phyloP scores from a whole-genome alignment of 2,797 vertebrate species.

The Mastacembelus armatus region DNA sequence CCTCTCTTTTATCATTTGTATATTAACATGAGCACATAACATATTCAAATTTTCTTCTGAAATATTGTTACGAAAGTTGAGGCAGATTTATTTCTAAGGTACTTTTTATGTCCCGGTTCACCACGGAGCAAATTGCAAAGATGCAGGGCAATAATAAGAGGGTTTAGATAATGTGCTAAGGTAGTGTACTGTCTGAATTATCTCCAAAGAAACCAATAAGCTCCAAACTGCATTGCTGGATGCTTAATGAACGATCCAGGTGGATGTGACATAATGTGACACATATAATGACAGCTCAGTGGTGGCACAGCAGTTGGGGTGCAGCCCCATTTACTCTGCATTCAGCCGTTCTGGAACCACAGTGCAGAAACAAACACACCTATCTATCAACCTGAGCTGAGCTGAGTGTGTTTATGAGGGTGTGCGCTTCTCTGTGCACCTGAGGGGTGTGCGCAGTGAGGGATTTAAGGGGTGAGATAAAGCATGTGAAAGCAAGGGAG shows the following conservation, averaged over 20 bases:
- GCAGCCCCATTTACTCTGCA: constrained; percentile 63
- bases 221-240: neutral
- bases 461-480: neutral
- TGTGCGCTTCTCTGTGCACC: neutral
- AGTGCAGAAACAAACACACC: constrained; percentile 33
- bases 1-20: constrained; percentile 35
- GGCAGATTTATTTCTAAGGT: constrained; percentile 16
- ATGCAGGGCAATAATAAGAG: neutral
- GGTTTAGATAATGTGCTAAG: neutral
- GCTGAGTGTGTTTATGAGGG: constrained; percentile 3
- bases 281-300: constrained; percentile 31
- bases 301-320: constrained; percentile 14
- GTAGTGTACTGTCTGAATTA: constrained; percentile 1
- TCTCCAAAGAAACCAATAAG: neutral
- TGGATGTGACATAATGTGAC: constrained; percentile 59
- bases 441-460: neutral
- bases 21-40: neutral
- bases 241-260: constrained; percentile 59
- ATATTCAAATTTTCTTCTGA: constrained; percentile 26
- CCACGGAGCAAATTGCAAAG: neutral
- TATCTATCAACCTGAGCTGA: constrained; percentile 61
- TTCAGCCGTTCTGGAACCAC: constrained; percentile 48
- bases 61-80: neutral
- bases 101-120: neutral
- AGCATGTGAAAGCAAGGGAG: constrained; percentile 1